phyloP scores from a whole-genome alignment of 2,888 invertebrate species.

The Apotomis capreana region DNA sequence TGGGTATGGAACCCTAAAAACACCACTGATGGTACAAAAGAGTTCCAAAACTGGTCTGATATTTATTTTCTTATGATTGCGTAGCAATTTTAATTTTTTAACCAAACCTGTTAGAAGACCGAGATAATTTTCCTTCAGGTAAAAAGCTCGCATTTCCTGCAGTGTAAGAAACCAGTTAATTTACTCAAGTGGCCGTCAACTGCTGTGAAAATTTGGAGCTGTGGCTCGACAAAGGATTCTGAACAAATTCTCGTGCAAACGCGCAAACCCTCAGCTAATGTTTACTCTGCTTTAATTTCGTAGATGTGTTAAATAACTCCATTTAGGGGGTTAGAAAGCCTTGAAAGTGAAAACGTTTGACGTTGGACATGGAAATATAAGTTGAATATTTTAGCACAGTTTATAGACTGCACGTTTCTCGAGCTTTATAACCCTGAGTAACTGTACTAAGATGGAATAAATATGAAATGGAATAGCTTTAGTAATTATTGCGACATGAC shows the following conservation, averaged over 20 bases:
- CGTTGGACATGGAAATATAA: neutral
- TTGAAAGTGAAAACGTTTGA: neutral
- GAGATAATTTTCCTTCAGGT: neutral
- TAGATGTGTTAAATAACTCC: neutral
- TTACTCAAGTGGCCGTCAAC: neutral
- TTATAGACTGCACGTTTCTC: too few species aligned
- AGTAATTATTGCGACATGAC: too few species aligned
- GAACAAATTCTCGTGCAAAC: slow-evolving; percentile 1
- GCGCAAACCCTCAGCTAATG: neutral
- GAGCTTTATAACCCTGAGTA: too few species aligned
- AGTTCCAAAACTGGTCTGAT: too few species aligned
- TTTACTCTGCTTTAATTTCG: neutral
- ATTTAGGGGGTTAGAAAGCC: neutral
- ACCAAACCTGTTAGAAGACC: too few species aligned
- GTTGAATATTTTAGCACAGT: neutral
- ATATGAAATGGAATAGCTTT: too few species aligned
- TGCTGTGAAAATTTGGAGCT: neutral
- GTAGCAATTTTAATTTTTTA: too few species aligned
- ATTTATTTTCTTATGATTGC: too few species aligned
- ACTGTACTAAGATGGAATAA: too few species aligned
- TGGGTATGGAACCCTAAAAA: too few species aligned
- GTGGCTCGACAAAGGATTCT: neutral
- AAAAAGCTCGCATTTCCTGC: neutral
- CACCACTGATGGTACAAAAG: too few species aligned
- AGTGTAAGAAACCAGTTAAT: neutral